Evolutionary conservation across 37 sponge, comb jelly and placozoan genomes (phyloP), one percentile per base, ranked within the genome.

Genomic region (Chondrosia reniformis): DNA sequence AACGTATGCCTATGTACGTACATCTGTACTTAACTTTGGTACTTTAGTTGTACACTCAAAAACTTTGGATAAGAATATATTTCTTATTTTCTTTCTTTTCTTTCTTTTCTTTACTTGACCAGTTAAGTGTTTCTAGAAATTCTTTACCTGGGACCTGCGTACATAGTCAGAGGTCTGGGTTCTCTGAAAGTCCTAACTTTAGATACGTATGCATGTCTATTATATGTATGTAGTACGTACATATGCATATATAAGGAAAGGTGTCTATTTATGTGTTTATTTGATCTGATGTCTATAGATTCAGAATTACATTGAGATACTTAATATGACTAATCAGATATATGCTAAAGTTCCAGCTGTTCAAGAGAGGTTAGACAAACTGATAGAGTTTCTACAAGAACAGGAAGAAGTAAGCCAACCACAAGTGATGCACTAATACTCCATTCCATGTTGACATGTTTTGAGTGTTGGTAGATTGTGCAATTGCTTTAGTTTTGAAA

Each of bases 221-320:
- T 74, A 8, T 74, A 38, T 30, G 45, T 74, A 58, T 76, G 44
- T 45, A 30, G 74, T 73, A 46, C 44, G 46, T 44, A 46, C 44
- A 27, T 73, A 46, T 44, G 46, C 32, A 33, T 75, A 38, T 76
- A 57, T 75, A 32, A 8, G 58, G n/a, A 28, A 54, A 55, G 31
- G 55, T 75, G 55, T 46, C 55, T 75, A 55, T 46, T 59, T 77
- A 46, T 34, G 62, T 77, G 78, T 31, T 41, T 77, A 62, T 31
- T 43, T n/a, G n/a, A n/a, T n/a, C n/a, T n/a, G n/a, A 21, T 78
- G 5, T 57, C 45, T 9, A 34, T 66, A 45, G 79, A 21, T 69
- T 2, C 63, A 65, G 28, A 32, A 55, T 56, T 74, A 81, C 79
- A 52, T 83, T 55, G 33, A n/a, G 25, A 17, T 38, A 45, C 63